A percentile compares a stretch with the other conserved stretches of the same genome.
These are phyloP conservation scores for Falco berigora DNA, from an alignment of 2,797 vertebrate species.

Conservation along the genomic window DNA sequence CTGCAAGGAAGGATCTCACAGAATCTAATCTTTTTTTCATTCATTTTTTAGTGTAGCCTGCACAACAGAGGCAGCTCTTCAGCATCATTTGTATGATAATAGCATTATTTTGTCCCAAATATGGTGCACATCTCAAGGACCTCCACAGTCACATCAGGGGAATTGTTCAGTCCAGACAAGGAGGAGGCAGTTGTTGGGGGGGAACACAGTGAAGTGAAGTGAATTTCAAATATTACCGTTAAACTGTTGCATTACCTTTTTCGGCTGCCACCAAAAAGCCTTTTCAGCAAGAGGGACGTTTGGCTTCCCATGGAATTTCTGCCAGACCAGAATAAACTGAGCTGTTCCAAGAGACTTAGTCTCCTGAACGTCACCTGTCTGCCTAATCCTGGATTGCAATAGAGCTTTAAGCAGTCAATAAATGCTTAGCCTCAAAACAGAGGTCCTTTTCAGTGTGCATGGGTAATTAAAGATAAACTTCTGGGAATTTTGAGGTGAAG, in stretches of 20 bases:
- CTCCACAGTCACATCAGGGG: slow-evolving; percentile 5
- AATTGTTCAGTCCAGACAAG: slow-evolving; percentile 49
- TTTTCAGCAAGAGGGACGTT: not conserved
- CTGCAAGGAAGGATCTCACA: slow-evolving; percentile 48
- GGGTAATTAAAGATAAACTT: not conserved
- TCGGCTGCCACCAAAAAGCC: not conserved
- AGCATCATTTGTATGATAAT: slow-evolving; percentile 63
- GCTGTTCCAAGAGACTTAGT: not conserved
- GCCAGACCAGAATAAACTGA: not conserved
- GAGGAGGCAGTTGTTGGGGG: not conserved
- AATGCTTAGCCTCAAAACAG: slow-evolving; percentile 7
- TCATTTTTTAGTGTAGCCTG: slow-evolving; percentile 50
- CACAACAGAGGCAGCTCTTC: slow-evolving; percentile 47
- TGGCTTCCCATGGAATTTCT: slow-evolving; percentile 31
- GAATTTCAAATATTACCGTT: slow-evolving; percentile 32
- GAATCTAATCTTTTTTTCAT: slow-evolving; percentile 63
- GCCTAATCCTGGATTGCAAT: slow-evolving; percentile 8
- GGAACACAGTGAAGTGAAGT: not conserved
- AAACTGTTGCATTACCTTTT: not conserved
- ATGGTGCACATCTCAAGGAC: slow-evolving; percentile 52
- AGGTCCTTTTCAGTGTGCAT: not conserved
- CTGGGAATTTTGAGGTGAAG: not conserved
- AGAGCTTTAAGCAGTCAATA: slow-evolving; percentile 1
- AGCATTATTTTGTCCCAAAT: slow-evolving; percentile 45
- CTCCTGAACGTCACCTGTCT: slow-evolving; percentile 21